Base-by-base conservation (phyloP, 2,888 invertebrate species). In the Sphaerophoria taeniata region DNA sequence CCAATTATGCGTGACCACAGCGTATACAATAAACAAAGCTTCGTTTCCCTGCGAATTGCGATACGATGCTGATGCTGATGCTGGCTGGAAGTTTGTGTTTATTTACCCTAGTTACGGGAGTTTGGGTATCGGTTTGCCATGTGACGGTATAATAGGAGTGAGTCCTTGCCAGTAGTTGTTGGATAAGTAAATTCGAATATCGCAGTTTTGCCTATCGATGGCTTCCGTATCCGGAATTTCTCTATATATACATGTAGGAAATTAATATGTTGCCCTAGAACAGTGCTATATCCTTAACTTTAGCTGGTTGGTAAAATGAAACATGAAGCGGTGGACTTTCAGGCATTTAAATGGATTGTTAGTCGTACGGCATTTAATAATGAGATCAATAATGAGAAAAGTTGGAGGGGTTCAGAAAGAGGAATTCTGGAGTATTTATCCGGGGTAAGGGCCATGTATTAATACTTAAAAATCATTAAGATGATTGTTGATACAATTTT, bases 1-100 rank as follows among this genome's bases (percentile, higher is more conserved):
- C 80, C 84, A 85, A 85, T 85, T 85, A 85, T 81, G 80, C 75
- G 80, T 81, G 84, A 85, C 84, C 81, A 58, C 80, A 70, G 61
- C 58, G 81, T 72, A 24, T 24, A 72, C 80, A 58, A 81, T 81
- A 85, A 85, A 85, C 84, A 85, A 85, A 61, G 81, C 72, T 73
- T 63, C 71, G 72, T 16, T 63, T 12, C 7, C 3, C 9, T 9
- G 6, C 1, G 7, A 9, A 39, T 39, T 6, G 9, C 43, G 43
- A 24, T 24, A 24, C 24, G 43, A 6, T 43, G 16, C 49, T 45
- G 53, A 6, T 43, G 16, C 49, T 45, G 53, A 60, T 60, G 43
- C n/a, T 65, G 63, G 47, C 5, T 49, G 49, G 3, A 12, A 3
- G 9, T 45, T 14, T 58, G 58, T 85, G 69, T 85, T 85, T 81